These are phyloP conservation scores for Heterochromis multidens DNA, from an alignment of 2,113 vertebrate species.

Conservation along the genomic window DNA sequence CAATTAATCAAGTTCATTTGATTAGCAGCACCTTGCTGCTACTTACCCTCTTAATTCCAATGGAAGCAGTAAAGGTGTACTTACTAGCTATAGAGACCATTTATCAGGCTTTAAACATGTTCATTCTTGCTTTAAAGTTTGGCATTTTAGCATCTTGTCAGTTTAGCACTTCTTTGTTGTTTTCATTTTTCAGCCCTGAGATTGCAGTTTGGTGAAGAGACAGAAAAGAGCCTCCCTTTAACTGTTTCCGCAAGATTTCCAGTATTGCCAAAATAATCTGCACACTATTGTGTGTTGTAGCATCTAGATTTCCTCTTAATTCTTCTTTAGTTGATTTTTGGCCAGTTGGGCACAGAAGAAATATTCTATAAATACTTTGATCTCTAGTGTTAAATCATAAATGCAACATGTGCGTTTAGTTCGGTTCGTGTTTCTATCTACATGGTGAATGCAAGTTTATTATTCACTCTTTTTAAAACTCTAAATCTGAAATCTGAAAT, in stretches of 20 bases:
- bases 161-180: too few species aligned
- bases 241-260: neutral
- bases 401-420: neutral
- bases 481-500: neutral
- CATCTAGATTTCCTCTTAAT: neutral
- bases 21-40: neutral
- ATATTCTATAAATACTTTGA: neutral
- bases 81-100: neutral
- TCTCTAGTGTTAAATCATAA: neutral
- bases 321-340: neutral
- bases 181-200: too few species aligned
- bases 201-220: too few species aligned
- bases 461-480: neutral
- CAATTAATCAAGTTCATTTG: neutral
- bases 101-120: neutral
- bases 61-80: neutral
- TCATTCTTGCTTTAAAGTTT: neutral
- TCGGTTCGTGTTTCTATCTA: neutral
- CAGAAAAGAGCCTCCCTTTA: too few species aligned
- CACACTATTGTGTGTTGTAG: neutral
- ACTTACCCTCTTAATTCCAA: neutral
- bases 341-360: neutral
- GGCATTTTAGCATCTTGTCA: neutral
- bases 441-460: neutral
- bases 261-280: neutral